Base-by-base conservation (phyloP, 2,888 invertebrate species). In the Hyposoter didymator region DNA sequence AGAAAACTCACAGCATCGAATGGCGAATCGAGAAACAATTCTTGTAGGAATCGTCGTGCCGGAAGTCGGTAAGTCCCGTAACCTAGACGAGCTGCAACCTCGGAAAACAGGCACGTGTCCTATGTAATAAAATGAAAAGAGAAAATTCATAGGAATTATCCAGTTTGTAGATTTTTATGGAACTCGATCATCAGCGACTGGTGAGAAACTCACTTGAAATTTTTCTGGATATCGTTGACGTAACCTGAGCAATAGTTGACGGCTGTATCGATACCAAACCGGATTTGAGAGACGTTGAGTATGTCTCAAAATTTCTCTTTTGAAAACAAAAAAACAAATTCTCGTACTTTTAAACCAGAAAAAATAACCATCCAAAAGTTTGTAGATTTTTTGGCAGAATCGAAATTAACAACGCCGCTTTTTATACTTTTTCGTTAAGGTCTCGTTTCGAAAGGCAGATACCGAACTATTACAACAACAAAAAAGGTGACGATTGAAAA, bases 31-130 rank as follows among this genome's bases (percentile, higher is more conserved):
- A 98, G 95, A 94, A 99, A 99, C 52, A 99, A 95, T 94, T 99
- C 99, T 93, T 99, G 99, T 45, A 99, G 95, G 94, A 99, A 98
- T 80, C 98, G 95, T 14, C 99, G 95, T 2, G 98, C 97, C 85
- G 96, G 96, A 91, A 98, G 95, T 91, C 98, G 96, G 94, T 98
- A 98, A 64, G 97, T 96, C 93, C 97, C 97, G 78, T 96, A 95
- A 0, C 97, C 96, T 80, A 99, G 94, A 81, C 97, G 95, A 86
- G 96, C 96, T 93, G 97, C 97, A 17, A 98, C 97, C 94, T 99
- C 99, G 0, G 98, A 98, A 94, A 98, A 99, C 22, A 99, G 95
- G 94, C 99, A 99, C 84, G 97, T 95, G 92, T 98, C 98, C 94
- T 97, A 94, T 10, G 85, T 85, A 86, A 39, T 75, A 47, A 67